Base-by-base conservation (phyloP, 2,888 invertebrate species). In the Neocrepidodera transversa region DNA sequence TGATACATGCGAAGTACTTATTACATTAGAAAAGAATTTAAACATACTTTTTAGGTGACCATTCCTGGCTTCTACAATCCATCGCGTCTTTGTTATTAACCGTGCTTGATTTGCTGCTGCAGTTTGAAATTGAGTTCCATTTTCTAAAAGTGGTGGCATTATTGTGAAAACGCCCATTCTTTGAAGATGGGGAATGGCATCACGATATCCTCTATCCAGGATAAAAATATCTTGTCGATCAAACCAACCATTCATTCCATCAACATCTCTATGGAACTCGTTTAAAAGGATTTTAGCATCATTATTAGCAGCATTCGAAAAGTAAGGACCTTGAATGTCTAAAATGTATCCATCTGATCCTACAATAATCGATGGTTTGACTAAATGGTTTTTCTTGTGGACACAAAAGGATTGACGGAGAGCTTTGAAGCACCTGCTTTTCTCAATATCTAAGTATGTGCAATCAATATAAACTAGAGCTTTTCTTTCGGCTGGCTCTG, bases 321-420 rank as follows among this genome's bases (percentile, higher is more conserved):
- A 50, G 16, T 36, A 36, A 13, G 36, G 58, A 7, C 48, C 58
- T 6, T 32, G 40, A 48, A 58, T 58, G 20, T 35, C 38, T 8
- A 58, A 18, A n/a, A 52, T 52, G 26, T 50, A 56, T n/a, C 42
- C 50, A 52, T 52, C 36, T 17, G 58, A 2, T 16, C 42, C 58
- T 8, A 58, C 51, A 14, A 58, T 8, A 7, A 52, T 8, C 8
- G 56, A 10, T 40, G 40, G 49, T 26, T 49, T 56, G 2, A 38
- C 10, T n/a, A 56, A 23, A 38, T 56, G 56, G 10, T 28, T 32
- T 36, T 36, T 10, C 35, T 56, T 56, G 17, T 42, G 23, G 17
- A 38, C 10, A 17, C 6, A 40, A 52, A 17, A 42, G n/a, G 23
- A 56, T 23, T 38, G 56, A 16, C 48, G 47, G 1, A 56, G 26